These are phyloP conservation scores for Drosophila kohkoa DNA, from an alignment of 1,140 invertebrate genomes.

Conservation along the genomic window DNA sequence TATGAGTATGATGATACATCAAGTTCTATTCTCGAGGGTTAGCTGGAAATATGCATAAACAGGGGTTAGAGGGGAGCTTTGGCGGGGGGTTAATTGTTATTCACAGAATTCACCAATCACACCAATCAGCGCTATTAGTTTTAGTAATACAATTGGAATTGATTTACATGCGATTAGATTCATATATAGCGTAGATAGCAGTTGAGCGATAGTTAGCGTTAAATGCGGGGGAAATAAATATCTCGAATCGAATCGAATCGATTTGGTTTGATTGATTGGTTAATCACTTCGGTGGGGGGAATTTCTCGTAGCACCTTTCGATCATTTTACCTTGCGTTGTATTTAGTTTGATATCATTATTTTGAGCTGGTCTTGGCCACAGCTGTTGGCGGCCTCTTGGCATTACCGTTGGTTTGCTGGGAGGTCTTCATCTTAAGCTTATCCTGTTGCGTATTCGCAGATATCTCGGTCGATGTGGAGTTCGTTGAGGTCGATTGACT, in stretches of 20 bases:
- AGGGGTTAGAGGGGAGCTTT: no score
- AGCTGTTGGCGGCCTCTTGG: conserved; percentile 9
- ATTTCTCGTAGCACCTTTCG: background rate
- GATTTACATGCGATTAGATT: conserved; percentile 49
- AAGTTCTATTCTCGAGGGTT: conserved; percentile 23
- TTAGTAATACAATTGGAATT: conserved; percentile 33
- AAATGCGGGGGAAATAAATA: background rate
- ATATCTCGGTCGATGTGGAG: conserved; percentile 59
- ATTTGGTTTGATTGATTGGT: conserved; percentile 4
- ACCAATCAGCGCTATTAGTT: background rate
- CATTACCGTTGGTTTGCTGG: conserved; percentile 6
- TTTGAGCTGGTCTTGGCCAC: conserved; percentile 13
- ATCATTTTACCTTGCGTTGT: background rate
- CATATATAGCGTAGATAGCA: conserved; percentile 11
- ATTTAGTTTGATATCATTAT: background rate
- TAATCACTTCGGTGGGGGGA: conserved; percentile 26
- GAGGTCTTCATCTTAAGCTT: conserved; percentile 60
- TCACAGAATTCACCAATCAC: conserved; percentile 17
- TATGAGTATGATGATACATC: conserved; percentile 16
- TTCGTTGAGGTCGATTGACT: conserved; percentile 63
- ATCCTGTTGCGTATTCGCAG: conserved; percentile 38
- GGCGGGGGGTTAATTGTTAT: conserved; percentile 15
- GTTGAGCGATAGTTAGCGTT: conserved; percentile 4
- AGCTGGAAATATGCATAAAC: conserved; percentile 31
- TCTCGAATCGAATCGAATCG: background rate